A percentile compares a stretch with the other conserved stretches of the same genome.
These are phyloP conservation scores for Hystrix brachyura DNA, from an alignment of 2,113 vertebrate species.

Conservation along the genomic window DNA sequence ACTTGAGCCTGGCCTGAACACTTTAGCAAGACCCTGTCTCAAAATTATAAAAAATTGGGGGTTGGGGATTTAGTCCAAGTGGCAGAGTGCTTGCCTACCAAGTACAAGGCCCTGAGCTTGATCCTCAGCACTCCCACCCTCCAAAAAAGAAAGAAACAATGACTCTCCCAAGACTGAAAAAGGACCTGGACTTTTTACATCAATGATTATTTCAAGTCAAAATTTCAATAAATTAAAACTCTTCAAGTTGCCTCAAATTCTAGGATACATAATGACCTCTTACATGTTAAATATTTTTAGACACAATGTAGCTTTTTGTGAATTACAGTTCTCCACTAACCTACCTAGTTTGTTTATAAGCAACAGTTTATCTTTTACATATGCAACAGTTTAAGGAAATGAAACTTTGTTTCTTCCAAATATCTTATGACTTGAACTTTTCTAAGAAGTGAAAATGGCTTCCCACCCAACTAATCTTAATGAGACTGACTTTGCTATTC, in stretches of 20 bases:
- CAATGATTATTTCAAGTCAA: slow-evolving; percentile 37
- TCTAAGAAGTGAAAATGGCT: slow-evolving; percentile 26
- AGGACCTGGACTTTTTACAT: background rate
- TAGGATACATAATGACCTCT: slow-evolving; percentile 40
- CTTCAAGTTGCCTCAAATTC: slow-evolving; percentile 12
- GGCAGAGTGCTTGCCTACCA: too few relatives aligned
- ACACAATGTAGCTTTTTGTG: background rate
- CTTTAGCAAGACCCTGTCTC: background rate
- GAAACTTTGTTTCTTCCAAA: slow-evolving; percentile 27
- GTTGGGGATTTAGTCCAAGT: background rate
- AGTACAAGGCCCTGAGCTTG: background rate
- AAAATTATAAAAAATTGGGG: background rate
- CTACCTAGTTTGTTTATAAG: slow-evolving; percentile 36
- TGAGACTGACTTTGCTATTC: background rate
- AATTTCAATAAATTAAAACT: slow-evolving; percentile 55
- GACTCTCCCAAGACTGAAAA: slow-evolving; percentile 9
- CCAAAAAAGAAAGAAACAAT: background rate
- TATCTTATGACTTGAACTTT: slow-evolving; percentile 35
- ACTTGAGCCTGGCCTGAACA: background rate
- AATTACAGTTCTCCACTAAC: slow-evolving; percentile 50
- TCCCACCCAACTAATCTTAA: background rate
- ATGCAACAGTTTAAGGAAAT: background rate
- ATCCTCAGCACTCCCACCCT: background rate
- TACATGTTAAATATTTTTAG: slow-evolving; percentile 47
- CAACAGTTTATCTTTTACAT: background rate